Base-by-base conservation (phyloP, 2,113 vertebrate genomes). In the Echinops telfairi region DNA sequence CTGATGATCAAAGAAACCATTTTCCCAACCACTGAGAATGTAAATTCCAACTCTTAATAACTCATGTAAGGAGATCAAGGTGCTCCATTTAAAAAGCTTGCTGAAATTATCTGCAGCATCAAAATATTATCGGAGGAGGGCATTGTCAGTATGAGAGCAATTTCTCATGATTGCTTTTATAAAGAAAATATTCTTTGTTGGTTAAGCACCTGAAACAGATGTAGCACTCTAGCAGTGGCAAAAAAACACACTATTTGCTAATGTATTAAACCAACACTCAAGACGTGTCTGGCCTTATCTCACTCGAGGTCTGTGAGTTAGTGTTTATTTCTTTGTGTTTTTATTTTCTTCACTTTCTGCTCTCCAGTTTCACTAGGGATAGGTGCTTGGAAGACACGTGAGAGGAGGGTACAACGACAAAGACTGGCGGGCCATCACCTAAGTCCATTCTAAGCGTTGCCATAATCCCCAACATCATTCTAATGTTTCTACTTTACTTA, bases 361-460 rank as follows among this genome's bases (percentile, higher is more conserved):
- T 40, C 38, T 58, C 38, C 71, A 33, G 43, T 43, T 91, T 62
- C 58, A 40, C 15, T 31, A 93, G 71, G 43, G 12, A 33, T 10
- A 16, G 27, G 16, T 14, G n/a, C 40, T 47, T 31, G 6, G 27
- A 78, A 77, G 53, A 60, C 6, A 73, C 60, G 23, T 57, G 53
- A n/a, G 20, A 29, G 47, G 20, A 29, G 47, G 25, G 1, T 6
- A 43, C 40, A 3, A 4, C 77, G 62, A 36, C 62, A 66, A 31
- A n/a, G 91, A 71, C 62, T n/a, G 20, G 58, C 36, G 1, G 4
- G 4, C 1, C 19, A 23, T 12, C 40, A 43, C 0, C 0, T 3
- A 62, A 68, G 29, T 43, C 1, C 4, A 3, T n/a, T 64, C 33
- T 4, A 23, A 57, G 33, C 71, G 9, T 0, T 4, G 29, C 31